Conservation (phyloP, 2,797 vertebrate genomes). For the Columba guinea region DNA sequence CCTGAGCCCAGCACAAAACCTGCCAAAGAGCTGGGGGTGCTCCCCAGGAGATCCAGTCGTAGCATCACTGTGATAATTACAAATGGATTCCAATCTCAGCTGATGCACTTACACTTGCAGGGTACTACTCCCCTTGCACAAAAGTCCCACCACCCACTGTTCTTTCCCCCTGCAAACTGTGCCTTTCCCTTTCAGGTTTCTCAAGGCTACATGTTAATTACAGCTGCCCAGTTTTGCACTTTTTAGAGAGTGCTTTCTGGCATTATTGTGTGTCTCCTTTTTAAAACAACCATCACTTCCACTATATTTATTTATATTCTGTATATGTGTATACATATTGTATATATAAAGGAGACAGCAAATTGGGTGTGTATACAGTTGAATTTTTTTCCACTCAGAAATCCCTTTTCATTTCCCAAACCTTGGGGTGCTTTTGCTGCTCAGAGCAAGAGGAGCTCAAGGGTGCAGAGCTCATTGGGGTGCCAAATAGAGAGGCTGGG, state of each 20-base stretch:
- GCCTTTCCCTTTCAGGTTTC: background rate
- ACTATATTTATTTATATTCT: too few species aligned
- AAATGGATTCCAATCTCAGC: background rate
- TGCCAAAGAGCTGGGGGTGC: background rate
- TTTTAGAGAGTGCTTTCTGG: background rate
- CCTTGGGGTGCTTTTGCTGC: background rate
- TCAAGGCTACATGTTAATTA: background rate
- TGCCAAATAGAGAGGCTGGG: background rate
- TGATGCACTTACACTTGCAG: background rate
- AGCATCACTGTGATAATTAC: background rate
- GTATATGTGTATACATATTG: fast-evolving
- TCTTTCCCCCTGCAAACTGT: background rate
- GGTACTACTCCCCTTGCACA: background rate
- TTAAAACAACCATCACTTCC: background rate
- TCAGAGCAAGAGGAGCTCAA: background rate
- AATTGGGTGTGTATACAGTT: background rate
- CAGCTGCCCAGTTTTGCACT: background rate
- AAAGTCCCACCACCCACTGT: fast-evolving
- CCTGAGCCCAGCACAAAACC: background rate
- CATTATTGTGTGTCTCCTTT: background rate
- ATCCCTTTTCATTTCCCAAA: background rate
- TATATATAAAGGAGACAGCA: background rate
- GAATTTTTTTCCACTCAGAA: background rate
- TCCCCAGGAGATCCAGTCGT: background rate
- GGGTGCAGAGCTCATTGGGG: background rate